Evolutionary conservation across 2,113 vertebrate genomes (phyloP).

Genomic region (Gymnobelideus leadbeateri): DNA sequence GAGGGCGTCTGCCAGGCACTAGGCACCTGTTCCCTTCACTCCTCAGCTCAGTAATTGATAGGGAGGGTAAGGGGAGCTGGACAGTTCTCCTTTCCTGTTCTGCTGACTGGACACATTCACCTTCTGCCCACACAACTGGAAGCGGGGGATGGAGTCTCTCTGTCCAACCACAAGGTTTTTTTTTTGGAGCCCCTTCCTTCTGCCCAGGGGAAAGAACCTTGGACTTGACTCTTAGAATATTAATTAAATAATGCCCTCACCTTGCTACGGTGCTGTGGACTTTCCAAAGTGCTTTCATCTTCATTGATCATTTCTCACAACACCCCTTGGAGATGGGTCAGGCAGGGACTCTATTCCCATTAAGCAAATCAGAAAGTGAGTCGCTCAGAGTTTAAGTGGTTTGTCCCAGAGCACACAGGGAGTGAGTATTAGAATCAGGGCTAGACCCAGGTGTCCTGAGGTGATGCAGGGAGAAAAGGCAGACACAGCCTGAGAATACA

Average conservation of each 20-base stretch:
- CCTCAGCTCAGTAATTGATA: constrained; percentile 23
- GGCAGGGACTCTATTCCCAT: constrained; percentile 9
- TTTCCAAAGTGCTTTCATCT: background rate
- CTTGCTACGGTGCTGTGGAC: background rate
- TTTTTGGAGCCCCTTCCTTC: background rate
- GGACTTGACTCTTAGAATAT: background rate
- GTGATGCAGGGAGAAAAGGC: background rate
- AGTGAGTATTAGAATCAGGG: no score
- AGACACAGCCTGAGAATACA: background rate
- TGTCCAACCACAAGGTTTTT: background rate
- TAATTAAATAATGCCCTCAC: background rate
- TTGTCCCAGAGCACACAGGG: background rate
- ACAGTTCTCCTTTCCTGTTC: background rate
- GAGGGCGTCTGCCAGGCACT: constrained; percentile 28
- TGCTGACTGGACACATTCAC: background rate
- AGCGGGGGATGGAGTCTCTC: background rate
- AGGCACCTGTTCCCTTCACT: constrained; percentile 62
- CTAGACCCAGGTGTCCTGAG: background rate
- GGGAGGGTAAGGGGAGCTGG: constrained; percentile 9
- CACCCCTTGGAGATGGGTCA: background rate
- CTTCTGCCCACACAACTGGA: background rate
- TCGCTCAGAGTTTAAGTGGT: background rate
- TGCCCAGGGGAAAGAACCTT: background rate
- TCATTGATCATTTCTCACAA: background rate
- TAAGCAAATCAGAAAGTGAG: constrained; percentile 7